Evolutionary conservation across 2,113 vertebrate species (phyloP).

Genomic region (Ochotona princeps): DNA sequence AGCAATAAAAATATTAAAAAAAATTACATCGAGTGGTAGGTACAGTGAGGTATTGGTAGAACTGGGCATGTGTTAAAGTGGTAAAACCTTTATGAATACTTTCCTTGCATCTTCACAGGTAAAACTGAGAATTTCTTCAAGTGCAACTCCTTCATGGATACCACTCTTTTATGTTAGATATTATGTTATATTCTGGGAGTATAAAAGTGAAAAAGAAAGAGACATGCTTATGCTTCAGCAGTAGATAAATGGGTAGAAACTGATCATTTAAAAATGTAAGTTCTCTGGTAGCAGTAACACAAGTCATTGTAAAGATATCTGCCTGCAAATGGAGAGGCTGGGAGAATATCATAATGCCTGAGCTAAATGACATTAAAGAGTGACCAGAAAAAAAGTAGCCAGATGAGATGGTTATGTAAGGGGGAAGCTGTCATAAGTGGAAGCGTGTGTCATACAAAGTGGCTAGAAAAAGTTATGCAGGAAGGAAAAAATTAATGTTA

Average conservation of each 20-base stretch:
- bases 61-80: constrained; percentile 22
- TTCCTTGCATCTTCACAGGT: not conserved
- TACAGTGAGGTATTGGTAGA: not conserved
- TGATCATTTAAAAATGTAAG: not conserved
- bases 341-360: not conserved
- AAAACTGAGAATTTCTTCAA: not conserved
- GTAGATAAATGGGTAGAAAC: not conserved
- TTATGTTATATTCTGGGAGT: not conserved
- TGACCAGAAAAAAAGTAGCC: not conserved
- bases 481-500: not conserved
- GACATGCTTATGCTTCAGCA: not conserved
- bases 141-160: constrained; percentile 1
- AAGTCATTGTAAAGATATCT: not conserved
- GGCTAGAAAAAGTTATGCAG: not conserved
- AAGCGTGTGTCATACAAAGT: not conserved
- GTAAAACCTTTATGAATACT: constrained; percentile 2
- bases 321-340: not conserved
- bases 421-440: not conserved
- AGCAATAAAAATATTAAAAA: no score
- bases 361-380: not conserved
- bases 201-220: constrained; percentile 9
- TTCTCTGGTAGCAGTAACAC: not conserved
- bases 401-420: not conserved
- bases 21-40: not conserved
- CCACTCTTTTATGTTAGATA: not conserved